Percentiles rank a stretch among this genome's conserved stretches.
Evolutionary conservation across 2,888 invertebrate species (phyloP).

Genomic region (Nezara viridula): DNA sequence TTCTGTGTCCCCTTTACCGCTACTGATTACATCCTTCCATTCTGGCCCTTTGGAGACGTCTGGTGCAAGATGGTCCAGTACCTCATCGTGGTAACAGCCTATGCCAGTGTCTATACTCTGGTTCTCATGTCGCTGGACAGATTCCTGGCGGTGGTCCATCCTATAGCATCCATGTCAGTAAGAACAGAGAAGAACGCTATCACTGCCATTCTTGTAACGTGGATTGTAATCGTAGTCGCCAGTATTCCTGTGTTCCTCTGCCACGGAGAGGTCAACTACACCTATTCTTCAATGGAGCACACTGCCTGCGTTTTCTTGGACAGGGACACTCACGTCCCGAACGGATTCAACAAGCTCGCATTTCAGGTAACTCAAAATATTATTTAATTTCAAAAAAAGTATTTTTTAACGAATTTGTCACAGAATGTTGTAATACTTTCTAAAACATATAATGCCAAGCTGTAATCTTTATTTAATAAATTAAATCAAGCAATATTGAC

Average conservation of each 20-base stretch:
- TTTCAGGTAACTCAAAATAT: constrained; percentile 66
- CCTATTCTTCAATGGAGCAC: constrained; percentile 75
- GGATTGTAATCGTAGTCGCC: constrained; percentile 84
- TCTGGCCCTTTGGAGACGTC: constrained; percentile 91
- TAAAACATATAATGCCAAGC: no score
- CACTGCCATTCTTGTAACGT: constrained; percentile 82
- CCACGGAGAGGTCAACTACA: constrained; percentile 81
- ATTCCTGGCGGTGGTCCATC: constrained; percentile 94
- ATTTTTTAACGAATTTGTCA: no score
- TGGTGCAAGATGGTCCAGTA: constrained; percentile 95
- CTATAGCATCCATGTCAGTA: constrained; percentile 86
- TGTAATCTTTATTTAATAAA: no score
- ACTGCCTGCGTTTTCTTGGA: constrained; percentile 80
- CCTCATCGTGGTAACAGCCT: constrained; percentile 91
- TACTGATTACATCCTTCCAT: constrained; percentile 86
- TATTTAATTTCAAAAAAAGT: no score
- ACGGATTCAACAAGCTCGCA: constrained; percentile 67
- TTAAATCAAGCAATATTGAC: no score
- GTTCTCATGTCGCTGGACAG: constrained; percentile 94
- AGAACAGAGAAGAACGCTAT: constrained; percentile 87
- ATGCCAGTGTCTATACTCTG: constrained; percentile 92
- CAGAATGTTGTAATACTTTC: no score
- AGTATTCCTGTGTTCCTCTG: constrained; percentile 85
- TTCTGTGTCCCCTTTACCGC: constrained; percentile 97
- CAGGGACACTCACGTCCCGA: constrained; percentile 68